Conservation (phyloP, 2,888 invertebrate genomes). For the Orthosia gracilis region DNA sequence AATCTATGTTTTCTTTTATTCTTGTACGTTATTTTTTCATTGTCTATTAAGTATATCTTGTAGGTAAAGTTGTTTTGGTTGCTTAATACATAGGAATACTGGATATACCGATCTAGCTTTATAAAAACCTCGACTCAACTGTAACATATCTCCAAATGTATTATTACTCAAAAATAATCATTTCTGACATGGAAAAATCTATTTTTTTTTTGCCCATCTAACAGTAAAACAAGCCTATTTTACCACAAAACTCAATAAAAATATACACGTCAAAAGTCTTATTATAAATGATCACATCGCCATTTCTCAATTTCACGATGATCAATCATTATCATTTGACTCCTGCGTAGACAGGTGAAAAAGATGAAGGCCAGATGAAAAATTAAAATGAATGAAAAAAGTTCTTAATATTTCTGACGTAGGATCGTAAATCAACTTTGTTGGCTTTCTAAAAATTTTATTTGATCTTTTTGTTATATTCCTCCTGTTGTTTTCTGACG, state of each 20-base stretch:
- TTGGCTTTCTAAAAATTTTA: conserved; percentile 31
- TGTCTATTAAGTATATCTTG: too few species aligned
- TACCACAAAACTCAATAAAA: conserved; percentile 37
- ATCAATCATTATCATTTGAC: conserved; percentile 63
- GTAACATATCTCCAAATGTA: too few species aligned
- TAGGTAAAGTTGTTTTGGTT: too few species aligned
- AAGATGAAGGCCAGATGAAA: conserved; percentile 47
- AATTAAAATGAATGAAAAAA: conserved; percentile 56
- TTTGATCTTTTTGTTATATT: conserved; percentile 37
- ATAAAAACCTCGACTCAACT: too few species aligned
- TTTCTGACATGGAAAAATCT: too few species aligned
- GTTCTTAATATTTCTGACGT: conserved; percentile 38
- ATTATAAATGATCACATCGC: conserved; percentile 62
- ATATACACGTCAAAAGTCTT: conserved; percentile 48
- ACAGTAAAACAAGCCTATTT: neutral
- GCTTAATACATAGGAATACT: too few species aligned
- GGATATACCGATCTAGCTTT: too few species aligned
- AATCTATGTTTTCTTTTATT: too few species aligned
- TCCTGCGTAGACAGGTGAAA: conserved; percentile 50
- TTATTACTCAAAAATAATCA: too few species aligned
- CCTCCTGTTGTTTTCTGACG: conserved; percentile 12
- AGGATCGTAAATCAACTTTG: conserved; percentile 56
- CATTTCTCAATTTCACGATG: conserved; percentile 35
- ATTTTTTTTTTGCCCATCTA: neutral
- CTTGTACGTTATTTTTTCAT: too few species aligned